phyloP scores from a whole-genome alignment of 2,797 vertebrate species.

The Rhinophrynus dorsalis region DNA sequence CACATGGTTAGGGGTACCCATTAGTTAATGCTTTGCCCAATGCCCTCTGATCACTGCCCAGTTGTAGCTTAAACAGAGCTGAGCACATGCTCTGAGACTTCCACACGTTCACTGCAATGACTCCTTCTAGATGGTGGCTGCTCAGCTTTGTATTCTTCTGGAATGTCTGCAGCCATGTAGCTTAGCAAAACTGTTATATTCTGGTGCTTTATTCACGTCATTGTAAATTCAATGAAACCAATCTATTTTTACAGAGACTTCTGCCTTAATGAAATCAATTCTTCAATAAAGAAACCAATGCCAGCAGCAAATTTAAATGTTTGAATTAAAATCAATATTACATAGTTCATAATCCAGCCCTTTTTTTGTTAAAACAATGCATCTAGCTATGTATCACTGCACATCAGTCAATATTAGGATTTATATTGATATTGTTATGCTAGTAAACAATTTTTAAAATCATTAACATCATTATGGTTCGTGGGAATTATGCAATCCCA shows the following conservation, averaged over 20 bases:
- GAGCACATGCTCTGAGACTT: too few species aligned
- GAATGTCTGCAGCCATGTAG: too few species aligned
- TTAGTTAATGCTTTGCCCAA: too few species aligned
- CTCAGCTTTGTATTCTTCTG: too few species aligned
- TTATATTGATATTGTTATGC: slow-evolving; percentile 9
- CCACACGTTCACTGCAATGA: too few species aligned
- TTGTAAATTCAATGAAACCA: slow-evolving; percentile 64
- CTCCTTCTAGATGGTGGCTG: too few species aligned
- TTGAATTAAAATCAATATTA: slow-evolving; percentile 60
- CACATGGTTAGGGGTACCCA: too few species aligned
- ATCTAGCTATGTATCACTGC: slow-evolving; percentile 29
- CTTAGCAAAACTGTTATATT: too few species aligned
- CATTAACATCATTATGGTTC: slow-evolving; percentile 11
- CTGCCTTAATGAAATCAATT: slow-evolving; percentile 67
- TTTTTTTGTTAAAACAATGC: slow-evolving; percentile 46
- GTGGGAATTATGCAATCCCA: not conserved
- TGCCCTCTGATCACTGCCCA: too few species aligned
- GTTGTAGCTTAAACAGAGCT: too few species aligned
- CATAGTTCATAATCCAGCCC: slow-evolving; percentile 46
- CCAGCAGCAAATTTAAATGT: slow-evolving; percentile 57
- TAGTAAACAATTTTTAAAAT: slow-evolving; percentile 13
- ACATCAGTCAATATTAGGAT: not conserved
- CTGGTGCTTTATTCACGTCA: slow-evolving; percentile 64
- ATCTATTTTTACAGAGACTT: slow-evolving; percentile 60
- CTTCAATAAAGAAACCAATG: slow-evolving; percentile 60